Conservation (phyloP, 2,888 invertebrate species). For the Leptopilina myrica region DNA sequence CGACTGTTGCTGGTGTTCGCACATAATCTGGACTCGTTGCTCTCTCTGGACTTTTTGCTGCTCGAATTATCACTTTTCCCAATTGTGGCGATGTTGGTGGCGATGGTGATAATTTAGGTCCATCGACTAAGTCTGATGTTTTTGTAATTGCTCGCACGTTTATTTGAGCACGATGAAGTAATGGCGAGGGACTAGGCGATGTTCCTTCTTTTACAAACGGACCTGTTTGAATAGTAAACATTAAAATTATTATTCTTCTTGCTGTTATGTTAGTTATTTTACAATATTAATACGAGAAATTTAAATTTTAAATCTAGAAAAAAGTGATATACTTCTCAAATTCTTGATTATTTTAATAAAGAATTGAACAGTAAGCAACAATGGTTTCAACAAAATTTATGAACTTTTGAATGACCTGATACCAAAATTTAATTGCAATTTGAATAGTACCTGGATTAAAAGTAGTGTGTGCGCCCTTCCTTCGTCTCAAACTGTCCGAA, state of each 20-base stretch:
- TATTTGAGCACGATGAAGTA: slow-evolving; percentile 76
- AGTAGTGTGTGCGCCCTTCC: slow-evolving; percentile 89
- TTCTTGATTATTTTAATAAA: too few relatives aligned
- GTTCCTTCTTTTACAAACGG: slow-evolving; percentile 85
- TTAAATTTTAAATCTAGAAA: too few relatives aligned
- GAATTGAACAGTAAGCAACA: too few relatives aligned
- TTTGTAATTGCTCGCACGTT: slow-evolving; percentile 77
- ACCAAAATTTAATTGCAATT: too few relatives aligned
- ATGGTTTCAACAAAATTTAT: too few relatives aligned
- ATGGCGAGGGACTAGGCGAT: slow-evolving; percentile 78
- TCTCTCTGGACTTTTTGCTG: slow-evolving; percentile 76
- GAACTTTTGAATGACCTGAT: too few relatives aligned
- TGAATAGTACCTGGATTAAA: slow-evolving; percentile 85
- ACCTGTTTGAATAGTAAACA: slow-evolving; percentile 58
- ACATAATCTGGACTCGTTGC: slow-evolving; percentile 72
- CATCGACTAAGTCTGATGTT: slow-evolving; percentile 76
- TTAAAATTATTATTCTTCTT: too few relatives aligned
- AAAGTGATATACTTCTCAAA: too few relatives aligned
- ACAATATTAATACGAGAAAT: too few relatives aligned
- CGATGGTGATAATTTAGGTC: slow-evolving; percentile 67
- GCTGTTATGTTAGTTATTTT: too few relatives aligned
- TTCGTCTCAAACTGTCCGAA: slow-evolving; percentile 88
- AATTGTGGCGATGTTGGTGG: slow-evolving; percentile 81
- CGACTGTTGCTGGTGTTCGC: slow-evolving; percentile 81
- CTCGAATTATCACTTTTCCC: slow-evolving; percentile 82